These are phyloP conservation scores for Indicator maculatus DNA, from an alignment of 2,113 vertebrate species.

Conservation along the genomic window DNA sequence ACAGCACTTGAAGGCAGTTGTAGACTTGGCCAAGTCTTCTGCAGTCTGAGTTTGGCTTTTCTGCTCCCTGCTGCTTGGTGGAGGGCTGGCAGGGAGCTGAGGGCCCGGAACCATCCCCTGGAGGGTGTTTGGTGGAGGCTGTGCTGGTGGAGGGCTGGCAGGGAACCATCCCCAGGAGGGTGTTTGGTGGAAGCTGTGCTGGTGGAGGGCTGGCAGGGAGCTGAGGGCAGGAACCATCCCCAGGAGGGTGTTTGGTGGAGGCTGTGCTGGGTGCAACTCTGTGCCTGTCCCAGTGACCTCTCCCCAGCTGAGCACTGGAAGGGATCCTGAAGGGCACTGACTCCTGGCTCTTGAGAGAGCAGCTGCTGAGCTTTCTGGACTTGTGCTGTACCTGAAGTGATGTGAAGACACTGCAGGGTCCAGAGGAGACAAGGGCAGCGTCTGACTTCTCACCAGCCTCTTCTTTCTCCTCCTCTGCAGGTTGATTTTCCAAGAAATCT, in stretches of 20 bases:
- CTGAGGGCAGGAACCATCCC: neutral
- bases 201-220: neutral
- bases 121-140: no score
- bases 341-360: neutral
- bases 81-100: neutral
- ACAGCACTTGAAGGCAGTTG: neutral
- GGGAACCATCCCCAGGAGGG: no score
- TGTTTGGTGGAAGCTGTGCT: neutral
- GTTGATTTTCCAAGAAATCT: conserved; percentile 98
- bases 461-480: conserved; percentile 78
- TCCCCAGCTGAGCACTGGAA: fast-evolving
- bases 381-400: neutral
- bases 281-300: neutral
- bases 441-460: conserved; percentile 48
- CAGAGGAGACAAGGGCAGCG: neutral
- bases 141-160: no score
- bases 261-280: neutral
- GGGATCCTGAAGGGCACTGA: fast-evolving
- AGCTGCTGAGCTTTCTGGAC: no score
- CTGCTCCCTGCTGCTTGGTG: neutral
- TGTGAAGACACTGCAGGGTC: no score
- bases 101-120: no score
- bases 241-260: neutral
- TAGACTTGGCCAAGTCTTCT: fast-evolving
- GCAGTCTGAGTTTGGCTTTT: neutral